Conservation (phyloP, 37 sponge, comb jelly and placozoan species). For the Aplysina aerophoba region DNA sequence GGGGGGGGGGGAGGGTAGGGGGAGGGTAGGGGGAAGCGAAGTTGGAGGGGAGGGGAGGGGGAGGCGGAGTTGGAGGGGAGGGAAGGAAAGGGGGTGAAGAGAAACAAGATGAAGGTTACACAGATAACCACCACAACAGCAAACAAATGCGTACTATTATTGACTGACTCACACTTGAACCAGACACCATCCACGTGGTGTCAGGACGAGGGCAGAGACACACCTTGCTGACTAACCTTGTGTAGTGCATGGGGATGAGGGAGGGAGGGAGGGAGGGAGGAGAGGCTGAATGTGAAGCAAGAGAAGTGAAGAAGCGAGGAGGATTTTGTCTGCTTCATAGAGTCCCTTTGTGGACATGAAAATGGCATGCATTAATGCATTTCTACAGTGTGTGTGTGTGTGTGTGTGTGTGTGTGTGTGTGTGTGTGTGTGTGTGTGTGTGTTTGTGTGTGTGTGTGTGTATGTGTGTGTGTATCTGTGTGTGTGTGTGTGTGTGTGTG, state of each 20-base stretch:
- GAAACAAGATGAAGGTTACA: not conserved
- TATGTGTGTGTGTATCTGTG: too few species aligned
- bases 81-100: not conserved
- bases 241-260: not conserved
- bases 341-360: too few species aligned
- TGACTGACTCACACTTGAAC: slow-evolving; percentile 66
- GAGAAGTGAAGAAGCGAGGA: too few species aligned
- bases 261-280: too few species aligned
- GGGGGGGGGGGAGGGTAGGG: not conserved
- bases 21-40: not conserved
- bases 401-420: too few species aligned
- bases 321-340: too few species aligned
- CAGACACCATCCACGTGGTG: slow-evolving; percentile 59
- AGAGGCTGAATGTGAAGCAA: too few species aligned
- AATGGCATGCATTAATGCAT: too few species aligned
- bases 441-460: too few species aligned
- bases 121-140: not conserved
- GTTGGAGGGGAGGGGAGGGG: not conserved
- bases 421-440: too few species aligned
- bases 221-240: slow-evolving; percentile 67
- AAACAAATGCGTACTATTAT: not conserved
- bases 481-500: too few species aligned
- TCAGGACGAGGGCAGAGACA: slow-evolving; percentile 22
- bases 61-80: not conserved
- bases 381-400: too few species aligned